Evolutionary conservation across 2,113 vertebrate genomes (phyloP), one percentile per base, ranked within the genome.

Genomic region (Spheniscus mendiculus): DNA sequence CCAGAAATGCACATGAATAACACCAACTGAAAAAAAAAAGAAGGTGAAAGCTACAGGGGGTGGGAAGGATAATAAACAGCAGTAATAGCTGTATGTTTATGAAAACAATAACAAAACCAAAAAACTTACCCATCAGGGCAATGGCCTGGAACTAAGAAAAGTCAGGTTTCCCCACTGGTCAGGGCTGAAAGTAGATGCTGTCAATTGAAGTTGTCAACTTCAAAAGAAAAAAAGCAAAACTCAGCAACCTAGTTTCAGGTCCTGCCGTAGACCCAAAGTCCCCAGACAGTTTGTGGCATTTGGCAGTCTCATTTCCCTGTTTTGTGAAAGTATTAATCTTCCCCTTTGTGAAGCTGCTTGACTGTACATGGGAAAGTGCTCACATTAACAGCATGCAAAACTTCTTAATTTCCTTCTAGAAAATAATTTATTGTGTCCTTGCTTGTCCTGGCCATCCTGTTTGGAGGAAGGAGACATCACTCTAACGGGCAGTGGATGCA

Each of bases 401-500:
- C 20, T 32, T 70, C 62, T 20, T 38, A 20, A 65, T 85, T 82
- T 59, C 66, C 53, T 74, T 52, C 44, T 79, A 72, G 93, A 71
- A 84, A 50, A 36, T 19, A 55, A 49, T 3, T 74, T 47, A 11
- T 47, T 59, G 29, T 59, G 38, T 32, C 38, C 42, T 42, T 52
- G 38, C 80, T 87, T 66, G 42, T 85, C 59, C 62, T 69, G 77
- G 9, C 27, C 38, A 15, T 52, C 49, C 36, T 17, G 14, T 67
- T 52, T 42, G 29, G 40, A 65, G 50, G 61, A 50, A 79, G 80
- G 53, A 53, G 80, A 44, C 45, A 14, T 15, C 56, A 2, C 77
- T 55, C 0, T 5, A 59, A 7, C 0, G 5, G 40, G 27, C 67
- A 73, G 50, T 0, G 2, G 34, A 36, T 59, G 26, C 53, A n/a